Evolutionary conservation across 2,113 vertebrate genomes (phyloP).

Genomic region (Eulemur macaco): DNA sequence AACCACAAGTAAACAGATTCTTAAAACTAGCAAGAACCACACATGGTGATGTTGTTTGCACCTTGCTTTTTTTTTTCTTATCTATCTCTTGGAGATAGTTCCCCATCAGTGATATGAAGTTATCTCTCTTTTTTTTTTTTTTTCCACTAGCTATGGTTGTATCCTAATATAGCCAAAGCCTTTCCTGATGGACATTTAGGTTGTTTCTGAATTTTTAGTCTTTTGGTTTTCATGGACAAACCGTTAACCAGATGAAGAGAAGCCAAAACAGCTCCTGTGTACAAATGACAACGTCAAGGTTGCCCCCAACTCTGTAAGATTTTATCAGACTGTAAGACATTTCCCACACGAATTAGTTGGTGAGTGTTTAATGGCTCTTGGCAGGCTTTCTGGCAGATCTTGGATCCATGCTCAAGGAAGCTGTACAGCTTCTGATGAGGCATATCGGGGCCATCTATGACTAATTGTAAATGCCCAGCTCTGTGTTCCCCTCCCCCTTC

Average conservation of each 20-base stretch:
- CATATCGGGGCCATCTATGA: not conserved
- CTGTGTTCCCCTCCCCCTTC: not conserved
- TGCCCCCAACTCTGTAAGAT: not conserved
- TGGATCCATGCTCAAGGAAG: not conserved
- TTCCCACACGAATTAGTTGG: not conserved
- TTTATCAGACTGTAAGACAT: not conserved
- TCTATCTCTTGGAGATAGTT: not conserved
- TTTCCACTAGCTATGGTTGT: not conserved
- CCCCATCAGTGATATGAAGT: not conserved
- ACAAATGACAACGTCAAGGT: not conserved
- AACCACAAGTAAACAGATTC: not conserved
- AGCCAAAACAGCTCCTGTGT: not conserved
- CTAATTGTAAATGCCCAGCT: not conserved
- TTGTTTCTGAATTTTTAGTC: not conserved
- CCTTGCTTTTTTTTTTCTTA: not conserved
- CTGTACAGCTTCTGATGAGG: not conserved
- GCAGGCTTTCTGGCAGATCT: not conserved
- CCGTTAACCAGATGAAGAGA: slow-evolving; percentile 13
- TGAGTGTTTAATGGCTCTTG: not conserved
- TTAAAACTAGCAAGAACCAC: not conserved
- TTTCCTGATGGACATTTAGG: not conserved
- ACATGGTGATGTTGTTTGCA: not conserved
- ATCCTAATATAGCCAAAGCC: not conserved
- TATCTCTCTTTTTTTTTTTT: not conserved
- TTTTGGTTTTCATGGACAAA: not conserved